Conservation (phyloP, 2,888 invertebrate species). For the Standfussiana lucernea region DNA sequence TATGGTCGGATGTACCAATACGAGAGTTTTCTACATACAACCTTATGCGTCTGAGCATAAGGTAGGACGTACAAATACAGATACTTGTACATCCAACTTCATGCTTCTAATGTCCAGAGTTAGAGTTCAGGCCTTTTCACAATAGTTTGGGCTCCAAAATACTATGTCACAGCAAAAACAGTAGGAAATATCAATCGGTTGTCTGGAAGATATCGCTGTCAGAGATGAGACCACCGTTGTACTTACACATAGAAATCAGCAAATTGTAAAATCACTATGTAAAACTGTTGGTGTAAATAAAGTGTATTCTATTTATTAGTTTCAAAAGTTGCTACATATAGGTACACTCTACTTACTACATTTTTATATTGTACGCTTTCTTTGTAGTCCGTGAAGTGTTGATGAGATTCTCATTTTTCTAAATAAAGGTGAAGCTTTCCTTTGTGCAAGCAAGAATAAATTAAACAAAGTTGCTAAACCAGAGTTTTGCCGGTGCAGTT, state of each 20-base stretch:
- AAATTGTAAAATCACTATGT: background rate
- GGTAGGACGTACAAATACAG: no score
- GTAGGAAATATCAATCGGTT: background rate
- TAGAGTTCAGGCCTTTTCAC: background rate
- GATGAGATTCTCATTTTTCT: background rate
- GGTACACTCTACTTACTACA: background rate
- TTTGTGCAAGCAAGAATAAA: background rate
- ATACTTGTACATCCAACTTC: no score
- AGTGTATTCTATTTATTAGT: background rate
- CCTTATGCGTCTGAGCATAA: no score
- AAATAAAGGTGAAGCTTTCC: background rate
- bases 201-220: background rate
- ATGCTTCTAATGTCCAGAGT: no score
- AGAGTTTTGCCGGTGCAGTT: constrained; percentile 1
- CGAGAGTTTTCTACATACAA: no score
- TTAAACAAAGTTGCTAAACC: background rate
- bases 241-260: background rate
- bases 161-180: background rate
- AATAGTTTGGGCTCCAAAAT: background rate
- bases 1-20: no score
- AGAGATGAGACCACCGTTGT: background rate
- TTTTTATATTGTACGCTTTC: background rate
- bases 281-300: background rate
- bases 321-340: background rate
- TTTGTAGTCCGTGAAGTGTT: background rate